Conservation (phyloP, 2,113 vertebrate species). For the human (Homo sapiens) region DNA sequence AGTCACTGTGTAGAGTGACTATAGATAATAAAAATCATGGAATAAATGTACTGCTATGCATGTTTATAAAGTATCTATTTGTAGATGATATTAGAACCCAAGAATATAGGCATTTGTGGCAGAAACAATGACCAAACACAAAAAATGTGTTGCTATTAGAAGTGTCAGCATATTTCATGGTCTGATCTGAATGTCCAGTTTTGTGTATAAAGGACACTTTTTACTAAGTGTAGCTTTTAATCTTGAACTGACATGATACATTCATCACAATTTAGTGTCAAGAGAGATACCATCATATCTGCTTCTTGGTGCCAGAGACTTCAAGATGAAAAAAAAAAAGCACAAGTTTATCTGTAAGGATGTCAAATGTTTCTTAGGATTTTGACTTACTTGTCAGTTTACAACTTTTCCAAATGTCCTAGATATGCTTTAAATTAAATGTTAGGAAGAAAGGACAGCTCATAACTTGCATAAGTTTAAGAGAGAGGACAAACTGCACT, state of each 20-base stretch:
- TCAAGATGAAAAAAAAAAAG: background rate
- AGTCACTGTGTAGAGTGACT: background rate
- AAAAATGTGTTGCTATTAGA: background rate
- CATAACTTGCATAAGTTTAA: background rate
- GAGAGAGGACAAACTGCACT: background rate
- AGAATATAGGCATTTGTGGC: background rate
- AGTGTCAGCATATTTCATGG: background rate
- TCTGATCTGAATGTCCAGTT: background rate
- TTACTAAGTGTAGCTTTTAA: background rate
- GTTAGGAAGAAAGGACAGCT: background rate
- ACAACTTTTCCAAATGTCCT: background rate
- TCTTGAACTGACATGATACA: background rate
- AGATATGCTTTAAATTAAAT: conserved; percentile 26
- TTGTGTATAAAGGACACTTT: background rate
- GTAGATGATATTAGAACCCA: background rate
- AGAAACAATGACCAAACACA: background rate
- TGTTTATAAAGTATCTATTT: background rate
- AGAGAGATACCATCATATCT: background rate
- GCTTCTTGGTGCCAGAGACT: background rate
- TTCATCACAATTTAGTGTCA: background rate
- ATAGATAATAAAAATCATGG: background rate
- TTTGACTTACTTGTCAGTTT: background rate
- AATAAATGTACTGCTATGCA: background rate
- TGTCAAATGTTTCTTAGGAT: background rate
- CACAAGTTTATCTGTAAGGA: background rate